phyloP scores from a whole-genome alignment of 2,797 vertebrate genomes.

The Dermochelys coriacea region DNA sequence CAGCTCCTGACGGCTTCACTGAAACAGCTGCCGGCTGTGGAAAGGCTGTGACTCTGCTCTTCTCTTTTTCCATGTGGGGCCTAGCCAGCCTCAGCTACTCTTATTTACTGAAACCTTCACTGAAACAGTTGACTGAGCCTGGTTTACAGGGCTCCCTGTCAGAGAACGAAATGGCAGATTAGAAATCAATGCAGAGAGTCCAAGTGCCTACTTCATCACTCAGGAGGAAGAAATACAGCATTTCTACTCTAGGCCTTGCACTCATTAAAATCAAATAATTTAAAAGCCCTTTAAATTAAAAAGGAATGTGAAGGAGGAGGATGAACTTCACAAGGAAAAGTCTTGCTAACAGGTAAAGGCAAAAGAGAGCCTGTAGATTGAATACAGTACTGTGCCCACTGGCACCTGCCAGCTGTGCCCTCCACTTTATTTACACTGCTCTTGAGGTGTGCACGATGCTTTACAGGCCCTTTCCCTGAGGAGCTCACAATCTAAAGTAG shows the following conservation, averaged over 20 bases:
- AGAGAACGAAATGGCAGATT: slow-evolving; percentile 54
- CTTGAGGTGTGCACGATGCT: not conserved
- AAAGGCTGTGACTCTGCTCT: not conserved
- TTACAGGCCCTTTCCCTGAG: not conserved
- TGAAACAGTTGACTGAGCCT: not conserved
- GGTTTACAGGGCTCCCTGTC: slow-evolving; percentile 60
- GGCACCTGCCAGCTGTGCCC: not conserved
- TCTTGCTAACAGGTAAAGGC: not conserved
- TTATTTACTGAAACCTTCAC: slow-evolving; percentile 26
- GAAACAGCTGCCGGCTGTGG: not conserved
- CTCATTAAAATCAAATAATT: slow-evolving; percentile 67
- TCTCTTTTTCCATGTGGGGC: not conserved
- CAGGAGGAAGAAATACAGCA: slow-evolving; percentile 60
- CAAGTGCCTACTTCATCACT: slow-evolving; percentile 69
- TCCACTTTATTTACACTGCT: not conserved
- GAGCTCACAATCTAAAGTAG: not conserved
- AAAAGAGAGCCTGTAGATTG: not conserved
- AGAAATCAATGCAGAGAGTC: slow-evolving; percentile 69
- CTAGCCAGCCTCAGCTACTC: not conserved
- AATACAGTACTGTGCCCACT: not conserved
- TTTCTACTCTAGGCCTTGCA: slow-evolving; percentile 50
- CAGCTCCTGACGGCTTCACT: not conserved
- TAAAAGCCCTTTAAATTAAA: slow-evolving; percentile 56
- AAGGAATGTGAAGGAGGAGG: not conserved
- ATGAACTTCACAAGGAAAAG: not conserved